Evolutionary conservation across 2,888 invertebrate genomes (phyloP).

Genomic region (Tyria jacobaeae): DNA sequence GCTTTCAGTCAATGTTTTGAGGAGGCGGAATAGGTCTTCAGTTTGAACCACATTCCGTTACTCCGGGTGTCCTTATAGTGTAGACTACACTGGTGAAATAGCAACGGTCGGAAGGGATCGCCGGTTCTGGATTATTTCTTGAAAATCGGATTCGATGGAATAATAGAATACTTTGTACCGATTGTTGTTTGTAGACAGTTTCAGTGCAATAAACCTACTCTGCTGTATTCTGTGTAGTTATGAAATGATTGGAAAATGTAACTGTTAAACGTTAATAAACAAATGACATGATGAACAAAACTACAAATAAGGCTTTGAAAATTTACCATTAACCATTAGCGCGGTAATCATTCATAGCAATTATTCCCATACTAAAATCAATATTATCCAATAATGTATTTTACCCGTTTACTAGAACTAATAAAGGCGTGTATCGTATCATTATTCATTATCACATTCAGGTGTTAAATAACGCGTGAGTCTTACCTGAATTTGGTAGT

Average conservation of each 20-base stretch:
- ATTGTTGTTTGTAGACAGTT: background rate
- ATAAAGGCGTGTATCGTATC: slow-evolving; percentile 47
- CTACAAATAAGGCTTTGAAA: background rate
- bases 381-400: slow-evolving; percentile 5
- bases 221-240: too few relatives aligned
- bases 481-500: slow-evolving; percentile 85
- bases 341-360: slow-evolving; percentile 20
- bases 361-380: background rate
- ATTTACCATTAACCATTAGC: background rate
- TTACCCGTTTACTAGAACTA: slow-evolving; percentile 26
- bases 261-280: too few relatives aligned
- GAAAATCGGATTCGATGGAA: background rate
- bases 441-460: slow-evolving; percentile 67
- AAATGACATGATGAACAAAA: slow-evolving; percentile 1
- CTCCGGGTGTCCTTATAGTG: background rate
- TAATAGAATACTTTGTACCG: background rate
- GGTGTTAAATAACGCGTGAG: slow-evolving; percentile 62
- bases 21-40: background rate
- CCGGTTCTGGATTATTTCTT: too few relatives aligned
- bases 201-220: background rate
- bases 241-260: too few relatives aligned
- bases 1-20: background rate
- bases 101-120: background rate
- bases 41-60: background rate
- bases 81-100: background rate